These are phyloP conservation scores for Aethina tumida DNA, from an alignment of 1,140 invertebrate genomes.

Conservation along the genomic window DNA sequence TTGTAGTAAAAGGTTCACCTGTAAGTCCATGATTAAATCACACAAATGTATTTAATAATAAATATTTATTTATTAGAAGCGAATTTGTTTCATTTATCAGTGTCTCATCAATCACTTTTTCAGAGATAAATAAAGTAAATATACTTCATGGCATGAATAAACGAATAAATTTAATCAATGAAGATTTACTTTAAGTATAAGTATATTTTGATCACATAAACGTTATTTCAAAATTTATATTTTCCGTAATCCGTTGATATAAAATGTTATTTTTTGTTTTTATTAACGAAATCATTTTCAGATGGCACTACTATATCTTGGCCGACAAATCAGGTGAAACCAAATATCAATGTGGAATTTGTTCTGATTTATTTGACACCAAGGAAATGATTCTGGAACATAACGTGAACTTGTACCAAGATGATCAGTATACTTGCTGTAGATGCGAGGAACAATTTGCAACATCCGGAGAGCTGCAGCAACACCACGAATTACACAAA, in stretches of 20 bases:
- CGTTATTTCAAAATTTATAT: too few relatives aligned
- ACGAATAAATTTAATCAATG: too few relatives aligned
- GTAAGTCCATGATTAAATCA: constrained; percentile 49
- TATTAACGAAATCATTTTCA: constrained; percentile 4
- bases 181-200: too few relatives aligned
- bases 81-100: too few relatives aligned
- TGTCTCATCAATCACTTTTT: too few relatives aligned
- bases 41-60: too few relatives aligned
- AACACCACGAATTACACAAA: constrained; percentile 28
- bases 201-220: too few relatives aligned
- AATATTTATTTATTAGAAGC: too few relatives aligned
- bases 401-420: constrained; percentile 22
- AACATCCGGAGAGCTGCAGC: constrained; percentile 23
- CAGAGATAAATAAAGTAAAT: too few relatives aligned
- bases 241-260: too few relatives aligned
- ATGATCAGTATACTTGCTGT: constrained; percentile 28
- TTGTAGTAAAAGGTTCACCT: constrained; percentile 26
- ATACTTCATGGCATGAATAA: too few relatives aligned
- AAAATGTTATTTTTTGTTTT: neutral
- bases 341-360: constrained; percentile 26
- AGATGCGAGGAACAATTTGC: constrained; percentile 25
- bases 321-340: neutral
- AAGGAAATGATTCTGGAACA: constrained; percentile 27
- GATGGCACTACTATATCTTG: neutral
- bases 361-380: constrained; percentile 18